Conservation (phyloP, 2,113 vertebrate genomes). For the Perca fluviatilis region DNA sequence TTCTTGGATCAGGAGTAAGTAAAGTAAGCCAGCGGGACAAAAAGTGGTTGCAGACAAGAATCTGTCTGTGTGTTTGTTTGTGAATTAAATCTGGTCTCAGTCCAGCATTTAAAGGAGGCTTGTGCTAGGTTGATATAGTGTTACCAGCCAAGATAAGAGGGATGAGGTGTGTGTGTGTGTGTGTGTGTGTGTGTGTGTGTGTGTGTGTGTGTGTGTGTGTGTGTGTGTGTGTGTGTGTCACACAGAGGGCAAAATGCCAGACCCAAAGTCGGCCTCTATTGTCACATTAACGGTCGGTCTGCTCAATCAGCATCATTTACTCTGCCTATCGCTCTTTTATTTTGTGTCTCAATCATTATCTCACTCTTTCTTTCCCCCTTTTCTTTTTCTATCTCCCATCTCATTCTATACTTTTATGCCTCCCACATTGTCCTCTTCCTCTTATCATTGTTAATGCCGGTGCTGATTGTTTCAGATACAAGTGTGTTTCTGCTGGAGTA, state of each 20-base stretch:
- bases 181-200: conserved; percentile 24
- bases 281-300: conserved; percentile 76
- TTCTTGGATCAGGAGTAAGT: conserved; percentile 67
- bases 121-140: conserved; percentile 39
- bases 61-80: conserved; percentile 33
- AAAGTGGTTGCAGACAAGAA: conserved; percentile 41
- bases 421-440: not conserved
- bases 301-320: conserved; percentile 75
- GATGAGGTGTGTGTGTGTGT: conserved; percentile 48
- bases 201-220: conserved; percentile 34
- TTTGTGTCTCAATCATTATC: conserved; percentile 15
- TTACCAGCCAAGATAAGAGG: conserved; percentile 57
- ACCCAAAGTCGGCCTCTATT: conserved; percentile 66
- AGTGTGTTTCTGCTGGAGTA: conserved; percentile 1
- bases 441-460: conserved; percentile 16
- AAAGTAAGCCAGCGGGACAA: conserved; percentile 37
- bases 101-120: conserved; percentile 63
- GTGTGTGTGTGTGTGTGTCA: conserved; percentile 26
- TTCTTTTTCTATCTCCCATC: not conserved
- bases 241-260: conserved; percentile 73
- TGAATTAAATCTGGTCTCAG: conserved; percentile 61
- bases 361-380: not conserved
- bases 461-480: conserved; percentile 27
- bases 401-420: conserved; percentile 17
- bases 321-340: conserved; percentile 33